These are phyloP conservation scores for Anoura caudifer DNA, from an alignment of 2,113 vertebrate genomes.

Conservation along the genomic window DNA sequence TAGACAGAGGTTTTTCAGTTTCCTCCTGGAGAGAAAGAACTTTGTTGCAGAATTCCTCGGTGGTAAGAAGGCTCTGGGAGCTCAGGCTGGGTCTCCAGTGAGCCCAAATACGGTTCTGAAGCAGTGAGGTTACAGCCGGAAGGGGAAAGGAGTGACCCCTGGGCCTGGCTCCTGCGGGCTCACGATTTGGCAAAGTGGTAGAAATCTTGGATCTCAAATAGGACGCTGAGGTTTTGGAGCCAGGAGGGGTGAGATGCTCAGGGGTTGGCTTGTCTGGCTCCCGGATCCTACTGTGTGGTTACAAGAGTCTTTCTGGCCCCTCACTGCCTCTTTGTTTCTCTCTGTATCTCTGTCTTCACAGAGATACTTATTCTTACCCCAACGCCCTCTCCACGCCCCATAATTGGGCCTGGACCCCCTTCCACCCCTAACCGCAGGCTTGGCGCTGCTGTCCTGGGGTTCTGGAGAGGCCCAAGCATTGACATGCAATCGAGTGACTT, in stretches of 20 bases:
- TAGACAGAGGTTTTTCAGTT: background rate
- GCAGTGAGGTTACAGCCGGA: background rate
- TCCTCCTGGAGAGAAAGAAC: background rate
- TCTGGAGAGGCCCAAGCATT: constrained; percentile 69
- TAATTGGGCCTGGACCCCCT: background rate
- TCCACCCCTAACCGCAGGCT: constrained; percentile 21
- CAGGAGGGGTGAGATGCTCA: background rate
- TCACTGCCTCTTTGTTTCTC: background rate
- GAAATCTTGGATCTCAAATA: background rate
- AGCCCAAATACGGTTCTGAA: background rate
- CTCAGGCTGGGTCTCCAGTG: background rate
- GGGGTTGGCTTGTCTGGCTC: background rate
- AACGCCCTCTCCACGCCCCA: background rate
- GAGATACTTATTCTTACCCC: background rate
- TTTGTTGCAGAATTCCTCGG: background rate
- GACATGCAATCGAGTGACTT: constrained; percentile 85
- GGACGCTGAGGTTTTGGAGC: background rate
- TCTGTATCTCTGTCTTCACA: background rate
- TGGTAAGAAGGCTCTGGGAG: background rate
- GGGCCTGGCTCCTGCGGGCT: background rate
- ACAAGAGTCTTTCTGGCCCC: background rate
- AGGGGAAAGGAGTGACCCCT: background rate
- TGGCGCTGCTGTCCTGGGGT: background rate
- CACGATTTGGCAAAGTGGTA: background rate
- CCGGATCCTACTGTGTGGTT: background rate